phyloP scores from a whole-genome alignment of 1,140 invertebrate species.

The Sminthurinus signatus region DNA sequence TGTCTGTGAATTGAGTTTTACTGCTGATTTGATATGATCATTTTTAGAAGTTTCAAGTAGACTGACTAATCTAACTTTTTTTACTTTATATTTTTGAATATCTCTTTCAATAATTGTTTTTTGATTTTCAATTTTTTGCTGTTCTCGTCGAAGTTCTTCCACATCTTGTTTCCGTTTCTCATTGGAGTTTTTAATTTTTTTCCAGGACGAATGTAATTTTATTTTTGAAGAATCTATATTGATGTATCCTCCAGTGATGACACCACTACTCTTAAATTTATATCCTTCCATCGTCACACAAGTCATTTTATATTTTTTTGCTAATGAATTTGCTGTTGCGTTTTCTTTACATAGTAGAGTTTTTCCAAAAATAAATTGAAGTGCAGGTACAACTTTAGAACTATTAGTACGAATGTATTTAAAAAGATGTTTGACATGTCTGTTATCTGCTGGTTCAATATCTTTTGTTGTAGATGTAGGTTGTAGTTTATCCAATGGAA shows the following conservation, averaged over 20 bases:
- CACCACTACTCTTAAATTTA: conserved; percentile 4
- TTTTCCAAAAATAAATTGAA: conserved; percentile 26
- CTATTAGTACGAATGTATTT: not conserved
- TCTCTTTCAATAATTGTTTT: not conserved
- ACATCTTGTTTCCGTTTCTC: not conserved
- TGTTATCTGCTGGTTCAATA: not conserved
- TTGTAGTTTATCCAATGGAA: conserved; percentile 16
- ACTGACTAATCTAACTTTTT: not conserved
- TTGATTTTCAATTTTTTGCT: not conserved
- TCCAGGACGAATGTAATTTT: not conserved
- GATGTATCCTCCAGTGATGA: conserved; percentile 2
- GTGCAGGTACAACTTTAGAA: not conserved
- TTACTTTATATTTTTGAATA: not conserved
- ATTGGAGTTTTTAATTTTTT: not conserved
- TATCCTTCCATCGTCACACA: conserved; percentile 32
- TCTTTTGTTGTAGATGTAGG: too few relatives aligned
- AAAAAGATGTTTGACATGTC: not conserved
- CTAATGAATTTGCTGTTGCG: conserved; percentile 2
- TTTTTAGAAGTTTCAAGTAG: too few relatives aligned
- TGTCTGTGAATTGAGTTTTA: too few relatives aligned
- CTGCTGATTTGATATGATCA: too few relatives aligned
- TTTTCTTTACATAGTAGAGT: conserved; percentile 16
- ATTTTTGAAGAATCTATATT: conserved; percentile 6
- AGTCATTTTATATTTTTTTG: conserved; percentile 12
- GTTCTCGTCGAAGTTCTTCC: not conserved